Evolutionary conservation across 2,797 vertebrate species (phyloP), one percentile per base, ranked within the genome.

Genomic region (Toxotes lorentzi): DNA sequence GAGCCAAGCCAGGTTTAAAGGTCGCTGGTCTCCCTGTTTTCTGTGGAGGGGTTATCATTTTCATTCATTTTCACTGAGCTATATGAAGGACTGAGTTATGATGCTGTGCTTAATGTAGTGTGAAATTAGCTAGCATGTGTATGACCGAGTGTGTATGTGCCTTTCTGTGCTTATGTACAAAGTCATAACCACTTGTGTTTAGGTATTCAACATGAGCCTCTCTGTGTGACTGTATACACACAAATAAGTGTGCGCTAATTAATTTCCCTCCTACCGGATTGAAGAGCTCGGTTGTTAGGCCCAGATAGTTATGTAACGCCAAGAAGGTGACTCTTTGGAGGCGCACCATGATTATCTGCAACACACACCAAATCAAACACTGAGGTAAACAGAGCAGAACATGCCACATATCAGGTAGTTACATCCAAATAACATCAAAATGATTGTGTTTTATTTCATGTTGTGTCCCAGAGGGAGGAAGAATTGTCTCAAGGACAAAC

Each of bases 271-370:
- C 66, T 92, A 94, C 93, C 23, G 95, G 95, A 84, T 94, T 99
- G 94, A 99, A 99, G 82, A 99, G 98, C 92, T 99, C 98, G 0
- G 96, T 97, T 6, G 97, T 99, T 86, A 99, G 94, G 17, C 98
- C 98, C 74, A 99, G 94, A 94, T 99, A 96, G 94, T 98, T 96
- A 92, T 99, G 97, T 32, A 99, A 88, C 0, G 97, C 97, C 70
- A 99, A 89, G 88, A 99, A 98, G 0, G 98, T 99, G 90, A 99
- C 98, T 85, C 97, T 96, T 93, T 99, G 98, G 58, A 99, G 96
- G 54, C 96, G 95, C 59, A 99, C 97, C 97, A 99, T 99, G 92
- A 99, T 99, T 86, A 99, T 99, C 97, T 99, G 78, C 27, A 90
- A 92, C 60, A 76, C 41, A 86, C 70, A 69, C 34, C 70, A 70